A percentile compares a stretch with the other conserved stretches of the same genome.
phyloP scores from a whole-genome alignment of 2,888 invertebrate species.

The Campaea margaritaria region DNA sequence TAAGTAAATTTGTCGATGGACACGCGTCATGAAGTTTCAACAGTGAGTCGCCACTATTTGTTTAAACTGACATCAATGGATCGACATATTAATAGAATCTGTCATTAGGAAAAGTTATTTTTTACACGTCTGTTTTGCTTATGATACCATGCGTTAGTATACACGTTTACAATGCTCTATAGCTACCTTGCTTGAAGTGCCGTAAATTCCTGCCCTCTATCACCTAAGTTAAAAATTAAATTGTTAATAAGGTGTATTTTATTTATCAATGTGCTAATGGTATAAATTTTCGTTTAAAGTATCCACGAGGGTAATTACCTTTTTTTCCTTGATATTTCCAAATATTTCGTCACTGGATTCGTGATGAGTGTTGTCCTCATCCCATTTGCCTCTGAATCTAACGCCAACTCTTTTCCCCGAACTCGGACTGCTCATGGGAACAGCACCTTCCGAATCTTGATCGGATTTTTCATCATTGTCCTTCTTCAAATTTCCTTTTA shows the following conservation, averaged over 20 bases:
- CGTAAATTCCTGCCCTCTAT: slow-evolving; percentile 62
- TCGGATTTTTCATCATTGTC: slow-evolving; percentile 78
- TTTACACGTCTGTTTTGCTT: slow-evolving; percentile 12
- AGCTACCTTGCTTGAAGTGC: slow-evolving; percentile 66
- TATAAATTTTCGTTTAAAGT: slow-evolving; percentile 5
- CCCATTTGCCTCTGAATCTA: slow-evolving; percentile 75
- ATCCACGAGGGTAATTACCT: slow-evolving; percentile 54
- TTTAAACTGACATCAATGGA: too few relatives aligned
- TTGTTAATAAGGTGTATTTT: slow-evolving; percentile 22
- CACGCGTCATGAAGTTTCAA: too few relatives aligned
- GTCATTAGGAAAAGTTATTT: not conserved
- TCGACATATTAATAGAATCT: too few relatives aligned
- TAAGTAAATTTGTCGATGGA: too few relatives aligned
- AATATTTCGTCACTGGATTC: slow-evolving; percentile 76
- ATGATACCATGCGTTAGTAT: slow-evolving; percentile 44
- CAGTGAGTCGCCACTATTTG: too few relatives aligned
- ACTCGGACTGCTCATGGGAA: slow-evolving; percentile 64
- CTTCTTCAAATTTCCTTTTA: slow-evolving; percentile 57
- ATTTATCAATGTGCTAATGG: not conserved
- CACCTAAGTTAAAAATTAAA: slow-evolving; percentile 62
- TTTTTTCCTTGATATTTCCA: slow-evolving; percentile 64
- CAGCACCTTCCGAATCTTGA: slow-evolving; percentile 69
- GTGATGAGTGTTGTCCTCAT: slow-evolving; percentile 55
- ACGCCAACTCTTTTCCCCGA: slow-evolving; percentile 69
- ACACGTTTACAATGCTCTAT: slow-evolving; percentile 41